These are phyloP conservation scores for Nomada lathburiana DNA, from an alignment of 2,888 invertebrate genomes.

Conservation along the genomic window DNA sequence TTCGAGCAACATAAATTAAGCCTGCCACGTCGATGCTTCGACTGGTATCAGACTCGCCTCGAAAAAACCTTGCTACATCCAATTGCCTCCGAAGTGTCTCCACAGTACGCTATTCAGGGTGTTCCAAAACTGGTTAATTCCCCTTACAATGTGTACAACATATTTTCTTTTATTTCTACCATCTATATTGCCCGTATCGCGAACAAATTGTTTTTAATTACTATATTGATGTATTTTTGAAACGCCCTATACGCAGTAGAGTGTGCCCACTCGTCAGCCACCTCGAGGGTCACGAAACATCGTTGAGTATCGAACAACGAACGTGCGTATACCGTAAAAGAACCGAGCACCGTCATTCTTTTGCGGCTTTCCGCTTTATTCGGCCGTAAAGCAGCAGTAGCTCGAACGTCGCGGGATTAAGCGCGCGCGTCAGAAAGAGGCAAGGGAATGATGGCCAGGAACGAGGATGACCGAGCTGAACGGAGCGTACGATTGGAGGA, in stretches of 20 bases:
- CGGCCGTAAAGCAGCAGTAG: constrained; percentile 53
- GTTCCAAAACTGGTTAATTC: background rate
- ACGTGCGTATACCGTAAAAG: constrained; percentile 56
- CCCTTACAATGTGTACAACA: background rate
- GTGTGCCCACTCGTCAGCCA: constrained; percentile 37
- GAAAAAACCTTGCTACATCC: constrained; percentile 51
- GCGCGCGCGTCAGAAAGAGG: constrained; percentile 4
- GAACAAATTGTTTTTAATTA: too few relatives aligned
- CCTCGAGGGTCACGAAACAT: background rate
- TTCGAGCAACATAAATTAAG: constrained; percentile 73
- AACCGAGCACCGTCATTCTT: constrained; percentile 53
- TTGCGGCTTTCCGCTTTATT: constrained; percentile 60
- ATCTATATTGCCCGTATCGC: constrained; percentile 6
- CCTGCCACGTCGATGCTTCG: constrained; percentile 23
- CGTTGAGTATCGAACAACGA: constrained; percentile 24
- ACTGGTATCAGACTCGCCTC: constrained; percentile 11
- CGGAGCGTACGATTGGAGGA: constrained; percentile 37
- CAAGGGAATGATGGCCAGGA: constrained; percentile 14
- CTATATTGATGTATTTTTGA: background rate
- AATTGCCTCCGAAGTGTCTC: constrained; percentile 8
- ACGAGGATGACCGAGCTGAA: constrained; percentile 30
- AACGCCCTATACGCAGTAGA: background rate
- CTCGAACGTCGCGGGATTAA: constrained; percentile 49
- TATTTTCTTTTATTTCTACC: constrained; percentile 10
- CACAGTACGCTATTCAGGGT: background rate